These are phyloP conservation scores for Mamestra brassicae DNA, from an alignment of 2,888 invertebrate species.

Conservation along the genomic window DNA sequence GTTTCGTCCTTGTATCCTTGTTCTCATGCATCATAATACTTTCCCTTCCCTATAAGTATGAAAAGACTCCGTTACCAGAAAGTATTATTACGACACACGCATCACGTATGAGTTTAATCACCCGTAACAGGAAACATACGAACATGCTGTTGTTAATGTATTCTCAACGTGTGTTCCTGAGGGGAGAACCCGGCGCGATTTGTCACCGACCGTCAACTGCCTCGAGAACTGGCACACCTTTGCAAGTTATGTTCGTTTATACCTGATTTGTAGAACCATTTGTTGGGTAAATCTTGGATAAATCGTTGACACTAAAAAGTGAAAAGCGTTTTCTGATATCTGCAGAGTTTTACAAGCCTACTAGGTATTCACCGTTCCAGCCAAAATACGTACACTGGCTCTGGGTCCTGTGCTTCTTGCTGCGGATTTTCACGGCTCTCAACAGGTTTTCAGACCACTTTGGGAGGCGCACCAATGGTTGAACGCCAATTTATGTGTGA, in stretches of 20 bases:
- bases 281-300: conserved; percentile 1
- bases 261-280: conserved; percentile 16
- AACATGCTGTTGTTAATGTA: conserved; percentile 50
- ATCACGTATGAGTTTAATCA: conserved; percentile 39
- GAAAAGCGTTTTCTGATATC: too few species aligned
- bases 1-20: not conserved
- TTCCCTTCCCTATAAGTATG: not conserved
- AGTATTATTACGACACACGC: conserved; percentile 28
- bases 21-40: too few species aligned
- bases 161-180: conserved; percentile 47
- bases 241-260: conserved; percentile 16
- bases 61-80: conserved; percentile 13
- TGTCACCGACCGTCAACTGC: conserved; percentile 44
- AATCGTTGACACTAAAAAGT: not conserved
- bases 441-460: too few species aligned
- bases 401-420: too few species aligned
- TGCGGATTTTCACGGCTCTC: too few species aligned
- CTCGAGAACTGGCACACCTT: conserved; percentile 28
- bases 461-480: too few species aligned
- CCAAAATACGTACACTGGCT: too few species aligned
- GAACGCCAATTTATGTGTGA: too few species aligned
- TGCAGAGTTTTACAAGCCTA: too few species aligned
- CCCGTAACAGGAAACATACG: conserved; percentile 33
- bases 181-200: conserved; percentile 36
- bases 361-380: too few species aligned